Conservation (phyloP, 53 echinoderm and acorn worm species). For the Patiria pectinifera region DNA sequence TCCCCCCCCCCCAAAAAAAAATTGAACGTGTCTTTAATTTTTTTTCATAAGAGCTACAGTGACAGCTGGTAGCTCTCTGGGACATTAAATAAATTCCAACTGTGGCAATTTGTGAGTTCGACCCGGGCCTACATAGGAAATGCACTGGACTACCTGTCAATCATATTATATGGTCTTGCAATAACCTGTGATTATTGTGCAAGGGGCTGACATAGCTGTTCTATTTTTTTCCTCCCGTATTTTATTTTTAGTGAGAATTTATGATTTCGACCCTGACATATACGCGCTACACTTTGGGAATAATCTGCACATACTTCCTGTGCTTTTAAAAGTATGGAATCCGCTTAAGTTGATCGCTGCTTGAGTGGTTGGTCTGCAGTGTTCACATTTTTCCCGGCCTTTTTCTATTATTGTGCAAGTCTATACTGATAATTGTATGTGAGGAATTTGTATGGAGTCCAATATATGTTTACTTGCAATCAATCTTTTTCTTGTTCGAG, state of each 20-base stretch:
- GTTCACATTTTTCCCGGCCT: neutral
- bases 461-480: too few relatives aligned
- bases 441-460: too few relatives aligned
- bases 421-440: too few relatives aligned
- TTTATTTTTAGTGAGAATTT: neutral
- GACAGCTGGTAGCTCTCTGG: neutral
- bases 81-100: neutral
- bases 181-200: neutral
- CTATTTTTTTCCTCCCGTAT: too few relatives aligned
- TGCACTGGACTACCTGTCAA: neutral
- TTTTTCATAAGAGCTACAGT: neutral
- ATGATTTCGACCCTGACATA: neutral
- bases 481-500: too few relatives aligned
- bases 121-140: neutral
- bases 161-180: neutral
- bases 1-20: neutral
- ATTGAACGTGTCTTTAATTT: neutral
- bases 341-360: neutral
- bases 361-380: neutral
- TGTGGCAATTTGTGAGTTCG: neutral
- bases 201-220: neutral
- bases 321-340: neutral
- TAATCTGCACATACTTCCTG: neutral
- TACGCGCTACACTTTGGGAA: neutral
- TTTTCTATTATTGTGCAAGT: too few relatives aligned